Evolutionary conservation across 2,888 invertebrate species (phyloP), one percentile per base, ranked within the genome.

Genomic region (Heteromyza rotundicornis): DNA sequence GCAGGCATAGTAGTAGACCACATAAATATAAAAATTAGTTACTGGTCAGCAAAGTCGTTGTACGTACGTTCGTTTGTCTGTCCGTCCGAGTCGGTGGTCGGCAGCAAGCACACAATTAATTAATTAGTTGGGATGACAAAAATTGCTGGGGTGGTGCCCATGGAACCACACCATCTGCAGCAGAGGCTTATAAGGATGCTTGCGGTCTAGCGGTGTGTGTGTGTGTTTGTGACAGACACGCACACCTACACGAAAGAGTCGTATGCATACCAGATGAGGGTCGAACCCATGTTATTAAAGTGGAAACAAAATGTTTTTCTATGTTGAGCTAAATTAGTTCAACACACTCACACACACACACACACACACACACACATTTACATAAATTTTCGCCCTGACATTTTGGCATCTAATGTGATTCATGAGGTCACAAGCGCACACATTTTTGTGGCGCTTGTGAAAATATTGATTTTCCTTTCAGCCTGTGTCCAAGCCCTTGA

Each of bases 21-120:
- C 79, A 70, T 79, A 79, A 76, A 79, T 79, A 76, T 76, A 76
- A 79, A 76, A 76, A 76, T 76, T 76, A 79, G 78, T 76, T 79
- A 71, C 78, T 73, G 79, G 79, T 78, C 79, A 76, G 77, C 78
- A 64, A 19, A 5, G 19, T 17, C 47, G 58, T n/a, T n/a, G n/a
- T 24, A 10, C 2, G 14, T 3, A 3, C 1, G 52, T n/a, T 59
- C 52, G 59, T 53, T 36, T 62, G 55, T 32, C 59, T 49, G 57
- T 50, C 61, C 59, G 59, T 62, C 65, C 59, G 63, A 53, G 51
- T 67, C 56, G 60, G 40, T 59, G 63, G 74, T 67, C 68, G 68
- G 65, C 63, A n/a, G n/a, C n/a, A n/a, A 67, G 68, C 68, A 70
- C 74, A 76, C 80, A 78, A 78, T 78, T 78, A 78, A 79, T 79